A percentile compares a stretch with the other conserved stretches of the same genome.
These are phyloP conservation scores for Marasmarcha lunaedactyla DNA, from an alignment of 2,888 invertebrate species.

Conservation along the genomic window DNA sequence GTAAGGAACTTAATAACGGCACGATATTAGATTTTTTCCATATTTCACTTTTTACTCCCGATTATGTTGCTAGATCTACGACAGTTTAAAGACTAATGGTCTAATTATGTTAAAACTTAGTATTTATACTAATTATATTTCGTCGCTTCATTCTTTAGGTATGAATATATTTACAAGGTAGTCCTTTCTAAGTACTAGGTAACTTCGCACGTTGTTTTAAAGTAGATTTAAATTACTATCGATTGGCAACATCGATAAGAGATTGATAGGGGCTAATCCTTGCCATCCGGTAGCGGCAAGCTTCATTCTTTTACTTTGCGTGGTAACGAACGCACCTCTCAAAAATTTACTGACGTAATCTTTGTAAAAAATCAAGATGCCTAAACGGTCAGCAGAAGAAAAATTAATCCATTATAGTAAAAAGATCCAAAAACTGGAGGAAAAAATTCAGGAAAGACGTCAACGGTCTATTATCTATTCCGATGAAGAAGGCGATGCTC, in stretches of 20 bases:
- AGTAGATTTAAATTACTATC: background rate
- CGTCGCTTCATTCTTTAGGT: conserved; percentile 5
- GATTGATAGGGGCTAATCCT: background rate
- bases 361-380: background rate
- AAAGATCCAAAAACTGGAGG: conserved; percentile 2
- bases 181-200: conserved; percentile 4
- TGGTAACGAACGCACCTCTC: conserved; percentile 4
- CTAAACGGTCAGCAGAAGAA: conserved; percentile 7
- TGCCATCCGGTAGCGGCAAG: background rate
- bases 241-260: background rate
- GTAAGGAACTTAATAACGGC: too few species aligned
- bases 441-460: background rate
- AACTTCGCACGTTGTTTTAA: conserved; percentile 4
- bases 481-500: background rate
- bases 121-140: too few species aligned
- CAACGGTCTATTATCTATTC: background rate
- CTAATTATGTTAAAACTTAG: too few species aligned
- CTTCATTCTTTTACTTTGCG: conserved; percentile 10
- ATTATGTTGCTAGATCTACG: too few species aligned
- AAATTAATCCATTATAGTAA: background rate
- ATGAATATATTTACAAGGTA: conserved; percentile 5
- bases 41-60: too few species aligned
- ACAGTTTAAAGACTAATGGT: too few species aligned
- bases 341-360: background rate
- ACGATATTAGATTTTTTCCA: too few species aligned